Percentiles rank a stretch among this genome's conserved stretches.
Conservation (phyloP, 2,113 vertebrate genomes). For the Caloenas nicobarica region DNA sequence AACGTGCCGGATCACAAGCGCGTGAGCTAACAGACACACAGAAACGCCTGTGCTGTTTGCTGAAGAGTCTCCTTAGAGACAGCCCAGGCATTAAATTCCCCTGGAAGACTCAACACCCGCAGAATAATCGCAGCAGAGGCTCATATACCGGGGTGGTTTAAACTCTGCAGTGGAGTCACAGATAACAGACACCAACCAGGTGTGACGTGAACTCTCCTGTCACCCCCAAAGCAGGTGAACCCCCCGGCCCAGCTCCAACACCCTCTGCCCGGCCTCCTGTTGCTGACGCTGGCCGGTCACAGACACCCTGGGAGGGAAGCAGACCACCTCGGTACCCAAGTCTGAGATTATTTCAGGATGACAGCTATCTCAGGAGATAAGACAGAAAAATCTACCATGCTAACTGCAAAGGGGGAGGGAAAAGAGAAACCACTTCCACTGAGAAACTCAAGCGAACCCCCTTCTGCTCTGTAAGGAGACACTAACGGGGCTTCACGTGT, state of each 20-base stretch:
- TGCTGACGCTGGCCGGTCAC: accelerated
- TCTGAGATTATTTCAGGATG: neutral
- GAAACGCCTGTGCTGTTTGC: neutral
- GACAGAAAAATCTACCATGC: neutral
- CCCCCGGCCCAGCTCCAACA: accelerated
- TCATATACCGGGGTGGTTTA: accelerated
- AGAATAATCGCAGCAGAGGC: neutral
- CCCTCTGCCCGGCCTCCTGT: accelerated
- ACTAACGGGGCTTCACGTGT: accelerated
- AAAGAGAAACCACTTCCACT: slow-evolving; percentile 45
- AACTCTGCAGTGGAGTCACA: neutral
- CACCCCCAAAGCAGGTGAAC: neutral
- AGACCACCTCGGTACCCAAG: accelerated
- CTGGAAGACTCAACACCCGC: neutral
- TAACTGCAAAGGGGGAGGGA: neutral
- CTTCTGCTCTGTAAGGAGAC: neutral
- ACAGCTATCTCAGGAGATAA: neutral
- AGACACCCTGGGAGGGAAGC: neutral
- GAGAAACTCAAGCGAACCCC: neutral
- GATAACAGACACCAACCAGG: neutral
- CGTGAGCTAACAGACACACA: neutral
- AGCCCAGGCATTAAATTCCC: neutral
- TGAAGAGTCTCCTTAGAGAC: slow-evolving; percentile 21
- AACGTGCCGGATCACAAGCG: accelerated
- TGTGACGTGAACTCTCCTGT: accelerated